Evolutionary conservation across 2,113 vertebrate genomes (phyloP).

Genomic region (Haliaeetus leucogaster): DNA sequence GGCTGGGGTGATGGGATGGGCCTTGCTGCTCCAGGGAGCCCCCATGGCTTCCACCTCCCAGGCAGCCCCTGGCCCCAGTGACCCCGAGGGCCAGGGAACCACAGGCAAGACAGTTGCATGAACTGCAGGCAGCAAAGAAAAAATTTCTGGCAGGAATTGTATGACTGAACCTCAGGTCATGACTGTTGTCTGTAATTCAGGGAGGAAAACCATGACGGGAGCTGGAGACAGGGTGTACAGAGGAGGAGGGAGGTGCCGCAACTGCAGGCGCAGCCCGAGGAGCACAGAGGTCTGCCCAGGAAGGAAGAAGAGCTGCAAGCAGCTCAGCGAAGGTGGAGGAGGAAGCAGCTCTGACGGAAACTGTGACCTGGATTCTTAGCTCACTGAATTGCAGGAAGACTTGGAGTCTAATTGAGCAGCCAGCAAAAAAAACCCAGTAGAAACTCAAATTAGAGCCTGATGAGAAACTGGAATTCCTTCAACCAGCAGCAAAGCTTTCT

Average conservation of each 20-base stretch:
- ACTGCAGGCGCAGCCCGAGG: neutral
- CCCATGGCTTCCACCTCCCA: neutral
- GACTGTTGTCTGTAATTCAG: neutral
- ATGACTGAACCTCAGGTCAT: neutral
- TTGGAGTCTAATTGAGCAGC: neutral
- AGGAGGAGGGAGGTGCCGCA: neutral
- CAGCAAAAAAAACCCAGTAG: neutral
- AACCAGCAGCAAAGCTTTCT: neutral
- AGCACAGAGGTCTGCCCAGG: neutral
- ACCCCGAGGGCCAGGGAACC: neutral
- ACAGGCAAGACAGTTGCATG: neutral
- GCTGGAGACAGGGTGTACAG: neutral
- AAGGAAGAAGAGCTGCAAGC: neutral
- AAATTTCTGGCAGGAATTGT: neutral
- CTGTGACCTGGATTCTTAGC: neutral
- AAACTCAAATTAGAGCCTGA: neutral
- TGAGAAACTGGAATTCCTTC: neutral
- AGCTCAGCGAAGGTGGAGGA: neutral
- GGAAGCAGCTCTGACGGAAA: neutral
- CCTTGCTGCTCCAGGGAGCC: neutral
- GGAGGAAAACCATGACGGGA: neutral
- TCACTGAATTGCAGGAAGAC: constrained; percentile 20
- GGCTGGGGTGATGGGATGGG: neutral
- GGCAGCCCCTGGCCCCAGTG: neutral
- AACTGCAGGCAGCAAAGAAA: neutral